Evolutionary conservation across 2,113 vertebrate genomes (phyloP).

Genomic region (Eulemur macaco): DNA sequence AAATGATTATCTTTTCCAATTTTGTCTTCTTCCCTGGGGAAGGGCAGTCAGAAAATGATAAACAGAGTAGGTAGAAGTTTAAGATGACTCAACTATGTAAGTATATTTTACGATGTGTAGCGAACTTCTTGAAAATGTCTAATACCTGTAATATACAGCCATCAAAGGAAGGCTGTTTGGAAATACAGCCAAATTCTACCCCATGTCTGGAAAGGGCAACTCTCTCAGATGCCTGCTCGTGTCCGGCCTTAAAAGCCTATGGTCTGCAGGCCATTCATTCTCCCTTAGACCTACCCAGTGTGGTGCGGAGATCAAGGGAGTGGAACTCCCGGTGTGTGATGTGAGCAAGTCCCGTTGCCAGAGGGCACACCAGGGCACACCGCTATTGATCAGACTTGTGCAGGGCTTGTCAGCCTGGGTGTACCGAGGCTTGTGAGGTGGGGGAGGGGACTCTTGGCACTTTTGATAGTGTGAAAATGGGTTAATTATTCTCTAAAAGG

Average conservation of each 20-base stretch:
- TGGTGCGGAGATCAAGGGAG: background rate
- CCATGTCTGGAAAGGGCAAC: too few relatives aligned
- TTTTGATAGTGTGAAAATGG: slow-evolving; percentile 78
- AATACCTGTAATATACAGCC: too few relatives aligned
- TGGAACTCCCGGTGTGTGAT: slow-evolving; percentile 33
- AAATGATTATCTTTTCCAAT: background rate
- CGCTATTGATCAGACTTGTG: slow-evolving; percentile 52
- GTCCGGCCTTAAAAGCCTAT: accelerated
- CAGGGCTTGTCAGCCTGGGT: slow-evolving; percentile 72
- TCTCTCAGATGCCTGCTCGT: background rate
- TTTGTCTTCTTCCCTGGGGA: background rate
- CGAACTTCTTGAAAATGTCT: background rate
- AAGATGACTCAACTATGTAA: background rate
- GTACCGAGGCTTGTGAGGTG: slow-evolving; percentile 58
- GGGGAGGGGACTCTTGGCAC: slow-evolving; percentile 73
- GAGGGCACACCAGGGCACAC: slow-evolving; percentile 58
- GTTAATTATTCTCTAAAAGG: slow-evolving; percentile 88
- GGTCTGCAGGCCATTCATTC: accelerated
- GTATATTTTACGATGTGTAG: background rate
- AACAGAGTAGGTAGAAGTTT: background rate
- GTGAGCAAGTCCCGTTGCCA: slow-evolving; percentile 58
- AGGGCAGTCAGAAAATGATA: slow-evolving; percentile 31
- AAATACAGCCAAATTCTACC: background rate
- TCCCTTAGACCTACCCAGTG: accelerated
- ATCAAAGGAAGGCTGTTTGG: background rate